These are phyloP conservation scores for Knipowitschia caucasica DNA, from an alignment of 2,797 vertebrate genomes.

Conservation along the genomic window DNA sequence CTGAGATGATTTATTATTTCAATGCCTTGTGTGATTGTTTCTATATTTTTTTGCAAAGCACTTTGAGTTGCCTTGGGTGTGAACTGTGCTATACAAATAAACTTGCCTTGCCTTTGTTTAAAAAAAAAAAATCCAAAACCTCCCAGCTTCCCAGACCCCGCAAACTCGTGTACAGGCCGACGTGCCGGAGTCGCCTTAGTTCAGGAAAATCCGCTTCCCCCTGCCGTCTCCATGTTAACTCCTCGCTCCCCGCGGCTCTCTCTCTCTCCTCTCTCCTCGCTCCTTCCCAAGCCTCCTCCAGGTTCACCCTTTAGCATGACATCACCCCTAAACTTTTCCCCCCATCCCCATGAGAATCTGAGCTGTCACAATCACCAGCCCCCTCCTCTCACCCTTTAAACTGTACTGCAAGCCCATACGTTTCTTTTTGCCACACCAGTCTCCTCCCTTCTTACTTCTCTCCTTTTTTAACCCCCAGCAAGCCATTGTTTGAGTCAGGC, in stretches of 20 bases:
- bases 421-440: conserved; percentile 68
- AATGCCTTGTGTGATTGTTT: too few relatives aligned
- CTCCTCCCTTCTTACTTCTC: conserved; percentile 77
- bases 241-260: conserved; percentile 80
- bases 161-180: conserved; percentile 47
- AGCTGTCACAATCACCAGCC: conserved; percentile 84
- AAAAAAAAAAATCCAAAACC: too few relatives aligned
- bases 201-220: conserved; percentile 76
- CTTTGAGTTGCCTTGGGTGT: too few relatives aligned
- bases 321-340: conserved; percentile 97
- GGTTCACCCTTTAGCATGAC: conserved; percentile 95
- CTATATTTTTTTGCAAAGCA: too few relatives aligned
- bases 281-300: conserved; percentile 86
- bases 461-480: conserved; percentile 78
- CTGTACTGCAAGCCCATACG: conserved; percentile 89
- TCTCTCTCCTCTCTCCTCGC: conserved; percentile 51
- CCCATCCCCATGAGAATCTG: conserved; percentile 94
- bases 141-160: too few relatives aligned
- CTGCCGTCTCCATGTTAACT: conserved; percentile 84
- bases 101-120: too few relatives aligned
- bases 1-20: too few relatives aligned
- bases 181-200: conserved; percentile 62
- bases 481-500: conserved; percentile 86
- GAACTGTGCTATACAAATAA: too few relatives aligned
- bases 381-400: conserved; percentile 75